A percentile compares a stretch with the other conserved stretches of the same genome.
Evolutionary conservation across 2,888 invertebrate genomes (phyloP).

Genomic region (Acleris emargana): DNA sequence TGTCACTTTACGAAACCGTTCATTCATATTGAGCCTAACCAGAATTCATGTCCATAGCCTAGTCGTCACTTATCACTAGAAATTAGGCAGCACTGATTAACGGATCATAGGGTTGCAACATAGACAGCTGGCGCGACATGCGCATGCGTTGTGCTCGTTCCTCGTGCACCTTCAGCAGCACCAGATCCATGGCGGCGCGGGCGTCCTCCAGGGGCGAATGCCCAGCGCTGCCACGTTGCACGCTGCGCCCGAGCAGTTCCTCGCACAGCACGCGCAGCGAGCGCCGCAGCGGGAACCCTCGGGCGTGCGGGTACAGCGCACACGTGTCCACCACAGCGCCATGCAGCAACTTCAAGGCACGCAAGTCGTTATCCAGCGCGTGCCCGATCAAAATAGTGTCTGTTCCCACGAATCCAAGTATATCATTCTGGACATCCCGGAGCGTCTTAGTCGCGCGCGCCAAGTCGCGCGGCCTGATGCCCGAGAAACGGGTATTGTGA

Average conservation of each 20-base stretch:
- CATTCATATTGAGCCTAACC: constrained; percentile 45
- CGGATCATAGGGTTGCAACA: constrained; percentile 75
- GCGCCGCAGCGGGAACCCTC: constrained; percentile 92
- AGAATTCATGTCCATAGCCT: constrained; percentile 66
- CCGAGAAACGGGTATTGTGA: constrained; percentile 97
- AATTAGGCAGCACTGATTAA: constrained; percentile 75
- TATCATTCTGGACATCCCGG: constrained; percentile 92
- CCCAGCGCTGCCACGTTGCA: constrained; percentile 88
- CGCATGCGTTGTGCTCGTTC: constrained; percentile 60
- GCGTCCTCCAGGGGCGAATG: constrained; percentile 98
- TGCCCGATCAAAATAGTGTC: constrained; percentile 97
- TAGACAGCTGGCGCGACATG: constrained; percentile 55
- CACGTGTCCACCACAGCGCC: constrained; percentile 94
- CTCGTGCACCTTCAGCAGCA: constrained; percentile 88
- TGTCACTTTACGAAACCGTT: constrained; percentile 52
- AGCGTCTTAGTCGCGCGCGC: constrained; percentile 87
- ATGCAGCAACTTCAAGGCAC: constrained; percentile 93
- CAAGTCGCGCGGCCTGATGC: constrained; percentile 87
- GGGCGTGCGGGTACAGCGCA: constrained; percentile 92
- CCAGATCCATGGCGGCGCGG: constrained; percentile 93
- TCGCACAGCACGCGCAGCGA: constrained; percentile 91
- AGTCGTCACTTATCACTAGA: constrained; percentile 60
- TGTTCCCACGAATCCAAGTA: constrained; percentile 90
- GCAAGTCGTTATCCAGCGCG: constrained; percentile 96
- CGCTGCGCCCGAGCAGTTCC: constrained; percentile 89